phyloP scores from a whole-genome alignment of 1,140 invertebrate genomes.

The Drosophila ficusphila region DNA sequence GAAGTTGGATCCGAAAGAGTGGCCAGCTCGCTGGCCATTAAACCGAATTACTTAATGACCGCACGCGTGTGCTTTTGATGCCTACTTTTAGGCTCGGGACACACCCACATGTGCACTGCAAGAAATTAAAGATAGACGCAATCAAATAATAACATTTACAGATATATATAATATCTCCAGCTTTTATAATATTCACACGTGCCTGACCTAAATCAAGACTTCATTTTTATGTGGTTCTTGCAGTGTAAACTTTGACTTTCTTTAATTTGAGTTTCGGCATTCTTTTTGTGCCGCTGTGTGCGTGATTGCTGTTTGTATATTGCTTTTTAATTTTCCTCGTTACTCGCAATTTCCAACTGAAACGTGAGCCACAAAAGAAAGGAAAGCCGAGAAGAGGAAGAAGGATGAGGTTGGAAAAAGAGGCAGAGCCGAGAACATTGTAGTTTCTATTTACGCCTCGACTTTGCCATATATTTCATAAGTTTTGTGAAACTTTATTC shows the following conservation, averaged over 20 bases:
- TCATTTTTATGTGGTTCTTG: not conserved
- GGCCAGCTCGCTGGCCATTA: slow-evolving; percentile 57
- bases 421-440: slow-evolving; percentile 29
- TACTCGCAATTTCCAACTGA: slow-evolving; percentile 64
- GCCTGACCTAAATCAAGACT: no score
- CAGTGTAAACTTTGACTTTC: slow-evolving; percentile 44
- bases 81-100: slow-evolving; percentile 61
- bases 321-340: slow-evolving; percentile 80
- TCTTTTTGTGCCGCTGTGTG: slow-evolving; percentile 46
- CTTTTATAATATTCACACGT: no score
- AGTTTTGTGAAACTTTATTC: slow-evolving; percentile 45
- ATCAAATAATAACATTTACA: no score
- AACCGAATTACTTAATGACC: slow-evolving; percentile 77
- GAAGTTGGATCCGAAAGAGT: slow-evolving; percentile 16
- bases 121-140: not conserved
- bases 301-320: slow-evolving; percentile 80
- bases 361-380: slow-evolving; percentile 51
- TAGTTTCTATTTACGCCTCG: slow-evolving; percentile 63
- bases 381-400: not conserved
- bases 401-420: not conserved
- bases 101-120: slow-evolving; percentile 15
- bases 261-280: slow-evolving; percentile 63
- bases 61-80: slow-evolving; percentile 74
- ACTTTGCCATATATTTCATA: slow-evolving; percentile 70
- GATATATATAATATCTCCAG: no score